Conservation (phyloP, 2,113 vertebrate genomes). For the Machaerirhynchus nigripectus region DNA sequence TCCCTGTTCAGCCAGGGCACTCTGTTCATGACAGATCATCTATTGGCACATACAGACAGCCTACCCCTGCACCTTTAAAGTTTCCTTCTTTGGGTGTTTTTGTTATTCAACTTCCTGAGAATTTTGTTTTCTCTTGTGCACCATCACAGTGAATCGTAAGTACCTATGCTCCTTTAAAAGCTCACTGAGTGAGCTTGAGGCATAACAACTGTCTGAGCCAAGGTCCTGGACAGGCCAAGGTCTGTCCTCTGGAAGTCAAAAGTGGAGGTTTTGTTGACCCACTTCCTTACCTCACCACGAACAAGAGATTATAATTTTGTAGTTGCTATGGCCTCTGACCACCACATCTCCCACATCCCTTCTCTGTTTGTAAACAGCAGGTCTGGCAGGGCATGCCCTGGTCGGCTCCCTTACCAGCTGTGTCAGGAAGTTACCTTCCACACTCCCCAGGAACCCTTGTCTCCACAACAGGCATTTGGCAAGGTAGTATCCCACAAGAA, state of each 20-base stretch:
- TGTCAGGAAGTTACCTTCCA: not conserved
- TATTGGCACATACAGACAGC: too few species aligned
- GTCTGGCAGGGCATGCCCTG: not conserved
- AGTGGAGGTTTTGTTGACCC: fast-evolving
- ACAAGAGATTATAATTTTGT: not conserved
- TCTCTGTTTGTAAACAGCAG: not conserved
- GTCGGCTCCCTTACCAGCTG: not conserved
- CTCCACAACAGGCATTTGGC: not conserved
- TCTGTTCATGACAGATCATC: not conserved
- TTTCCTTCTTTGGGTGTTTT: not conserved
- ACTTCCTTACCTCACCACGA: not conserved
- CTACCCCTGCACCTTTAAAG: not conserved
- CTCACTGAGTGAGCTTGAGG: not conserved
- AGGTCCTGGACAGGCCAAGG: not conserved
- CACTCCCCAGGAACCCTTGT: not conserved
- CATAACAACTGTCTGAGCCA: not conserved
- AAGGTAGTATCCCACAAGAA: not conserved
- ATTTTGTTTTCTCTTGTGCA: not conserved
- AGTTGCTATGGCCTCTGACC: not conserved
- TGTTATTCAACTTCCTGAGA: not conserved
- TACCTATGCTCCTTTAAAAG: not conserved
- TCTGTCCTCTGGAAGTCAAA: not conserved
- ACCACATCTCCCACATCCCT: not conserved
- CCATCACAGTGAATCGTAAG: not conserved
- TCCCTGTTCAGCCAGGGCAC: not conserved